Evolutionary conservation across 2,797 vertebrate genomes (phyloP).

Genomic region (Xenopus petersii): DNA sequence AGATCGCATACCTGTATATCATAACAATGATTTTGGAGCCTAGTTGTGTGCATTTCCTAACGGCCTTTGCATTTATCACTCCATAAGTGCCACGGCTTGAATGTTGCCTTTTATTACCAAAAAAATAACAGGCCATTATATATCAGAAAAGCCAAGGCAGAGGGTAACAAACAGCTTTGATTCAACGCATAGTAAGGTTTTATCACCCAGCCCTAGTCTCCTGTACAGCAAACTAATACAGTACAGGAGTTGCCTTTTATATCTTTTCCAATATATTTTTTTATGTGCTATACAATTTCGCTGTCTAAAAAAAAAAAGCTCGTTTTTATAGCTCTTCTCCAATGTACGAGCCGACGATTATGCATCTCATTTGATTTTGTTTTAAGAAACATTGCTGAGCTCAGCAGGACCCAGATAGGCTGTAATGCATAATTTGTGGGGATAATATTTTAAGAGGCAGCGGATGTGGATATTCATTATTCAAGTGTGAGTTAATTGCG

Average conservation of each 20-base stretch:
- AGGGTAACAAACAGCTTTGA: not conserved
- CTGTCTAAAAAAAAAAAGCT: conserved; percentile 4
- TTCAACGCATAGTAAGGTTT: not conserved
- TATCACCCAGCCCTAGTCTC: not conserved
- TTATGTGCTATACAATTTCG: conserved; percentile 38
- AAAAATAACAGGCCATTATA: not conserved
- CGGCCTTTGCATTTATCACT: not conserved
- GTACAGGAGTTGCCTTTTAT: conserved; percentile 15
- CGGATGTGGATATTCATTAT: conserved; percentile 37
- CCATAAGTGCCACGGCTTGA: not conserved
- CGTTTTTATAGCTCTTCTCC: conserved; percentile 20
- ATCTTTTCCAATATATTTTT: conserved; percentile 32
- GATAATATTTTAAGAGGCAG: conserved; percentile 41
- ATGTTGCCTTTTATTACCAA: not conserved
- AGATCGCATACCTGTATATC: no score
- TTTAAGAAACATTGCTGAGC: conserved; percentile 39
- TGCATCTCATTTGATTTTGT: conserved; percentile 35
- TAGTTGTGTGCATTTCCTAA: no score
- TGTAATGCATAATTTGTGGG: conserved; percentile 33
- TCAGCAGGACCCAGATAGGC: conserved; percentile 29
- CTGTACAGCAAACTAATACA: not conserved
- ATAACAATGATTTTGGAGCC: no score
- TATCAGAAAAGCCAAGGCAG: not conserved
- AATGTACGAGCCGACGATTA: conserved; percentile 12
- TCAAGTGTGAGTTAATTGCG: conserved; percentile 46